Conservation (phyloP, 1,140 invertebrate species). For the Rhagoletis pomonella region DNA sequence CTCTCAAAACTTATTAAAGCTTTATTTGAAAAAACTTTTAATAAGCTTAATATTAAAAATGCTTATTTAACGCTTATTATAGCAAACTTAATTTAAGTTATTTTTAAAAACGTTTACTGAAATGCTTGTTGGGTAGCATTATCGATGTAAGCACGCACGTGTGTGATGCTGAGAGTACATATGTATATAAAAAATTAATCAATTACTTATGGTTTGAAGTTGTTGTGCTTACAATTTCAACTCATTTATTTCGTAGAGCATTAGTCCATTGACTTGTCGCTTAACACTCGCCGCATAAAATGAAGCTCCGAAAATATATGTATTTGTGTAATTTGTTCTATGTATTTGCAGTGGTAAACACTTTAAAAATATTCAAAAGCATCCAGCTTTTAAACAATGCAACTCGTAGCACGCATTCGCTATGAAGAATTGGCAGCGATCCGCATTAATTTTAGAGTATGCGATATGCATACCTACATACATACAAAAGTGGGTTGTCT, state of each 20-base stretch:
- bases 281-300: not conserved
- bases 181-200: conserved; percentile 9
- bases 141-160: too few relatives aligned
- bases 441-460: conserved; percentile 33
- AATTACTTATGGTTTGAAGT: not conserved
- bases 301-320: conserved; percentile 3
- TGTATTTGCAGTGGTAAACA: not conserved
- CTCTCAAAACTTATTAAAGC: too few relatives aligned
- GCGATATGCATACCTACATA: not conserved
- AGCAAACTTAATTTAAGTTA: too few relatives aligned
- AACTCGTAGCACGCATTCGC: not conserved
- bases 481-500: too few relatives aligned
- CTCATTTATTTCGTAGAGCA: conserved; percentile 6
- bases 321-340: not conserved
- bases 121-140: too few relatives aligned
- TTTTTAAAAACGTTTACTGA: too few relatives aligned
- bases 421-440: conserved; percentile 14
- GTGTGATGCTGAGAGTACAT: too few relatives aligned
- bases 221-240: not conserved
- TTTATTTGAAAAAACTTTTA: too few relatives aligned
- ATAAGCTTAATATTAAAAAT: too few relatives aligned
- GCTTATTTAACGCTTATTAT: too few relatives aligned
- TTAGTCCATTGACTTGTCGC: conserved; percentile 36
- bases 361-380: not conserved
- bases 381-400: not conserved